Evolutionary conservation across 30 jellyfish, hydroid and myxozoan genomes (phyloP).

Genomic region (Aurelia aurita complex sp. Pacific): DNA sequence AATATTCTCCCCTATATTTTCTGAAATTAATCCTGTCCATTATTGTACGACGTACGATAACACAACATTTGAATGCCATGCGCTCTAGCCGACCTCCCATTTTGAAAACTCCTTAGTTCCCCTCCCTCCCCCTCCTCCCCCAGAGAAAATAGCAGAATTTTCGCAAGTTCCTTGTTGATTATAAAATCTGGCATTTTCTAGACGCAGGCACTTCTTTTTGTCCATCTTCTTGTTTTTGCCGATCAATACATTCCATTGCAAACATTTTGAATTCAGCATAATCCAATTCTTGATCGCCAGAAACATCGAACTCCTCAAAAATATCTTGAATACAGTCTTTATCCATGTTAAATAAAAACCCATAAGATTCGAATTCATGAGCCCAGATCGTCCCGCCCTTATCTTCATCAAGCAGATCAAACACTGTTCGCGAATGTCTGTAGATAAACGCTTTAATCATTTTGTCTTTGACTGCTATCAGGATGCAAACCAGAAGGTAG

Average conservation of each 20-base stretch:
- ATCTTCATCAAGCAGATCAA: conserved; percentile 87
- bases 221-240: conserved; percentile 59
- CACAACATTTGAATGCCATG: no score
- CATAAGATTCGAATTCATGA: conserved; percentile 83
- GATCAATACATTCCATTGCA: conserved; percentile 96
- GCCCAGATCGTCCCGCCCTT: conserved; percentile 86
- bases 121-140: background rate
- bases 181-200: conserved; percentile 37
- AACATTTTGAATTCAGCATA: conserved; percentile 92
- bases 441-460: conserved; percentile 82
- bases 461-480: conserved; percentile 88
- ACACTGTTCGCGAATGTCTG: conserved; percentile 94
- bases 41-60: no score
- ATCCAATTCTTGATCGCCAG: conserved; percentile 90
- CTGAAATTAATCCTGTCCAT: no score
- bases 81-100: no score
- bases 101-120: background rate
- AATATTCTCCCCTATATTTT: no score
- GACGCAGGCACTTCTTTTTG: conserved; percentile 10
- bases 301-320: conserved; percentile 87
- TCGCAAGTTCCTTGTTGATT: background rate
- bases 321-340: conserved; percentile 82
- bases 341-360: conserved; percentile 80
- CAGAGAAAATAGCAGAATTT: no score
- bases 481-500: conserved; percentile 76